Conservation (phyloP, 2,113 vertebrate genomes). For the Otis tarda region DNA sequence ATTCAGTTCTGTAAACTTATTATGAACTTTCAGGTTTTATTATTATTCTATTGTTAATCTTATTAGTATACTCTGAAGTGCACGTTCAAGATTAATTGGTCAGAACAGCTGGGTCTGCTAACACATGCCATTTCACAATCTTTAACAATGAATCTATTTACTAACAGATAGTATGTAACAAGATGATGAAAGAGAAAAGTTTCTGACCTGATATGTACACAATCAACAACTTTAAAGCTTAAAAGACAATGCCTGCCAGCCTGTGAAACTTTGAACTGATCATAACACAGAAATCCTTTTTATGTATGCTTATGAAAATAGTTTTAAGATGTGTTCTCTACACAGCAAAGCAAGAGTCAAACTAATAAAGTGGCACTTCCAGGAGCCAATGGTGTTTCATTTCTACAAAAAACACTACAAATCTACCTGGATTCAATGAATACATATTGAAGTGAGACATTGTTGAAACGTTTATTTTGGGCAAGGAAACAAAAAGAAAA, state of each 20-base stretch:
- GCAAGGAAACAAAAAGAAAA: too few species aligned
- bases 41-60: neutral
- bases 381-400: neutral
- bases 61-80: neutral
- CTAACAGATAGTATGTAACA: neutral
- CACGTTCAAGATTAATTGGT: neutral
- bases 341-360: neutral
- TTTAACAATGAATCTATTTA: neutral
- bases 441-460: neutral
- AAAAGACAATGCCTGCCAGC: neutral
- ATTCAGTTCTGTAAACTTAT: too few species aligned
- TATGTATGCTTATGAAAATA: neutral
- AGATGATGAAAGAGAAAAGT: neutral
- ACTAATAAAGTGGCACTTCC: neutral
- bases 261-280: neutral
- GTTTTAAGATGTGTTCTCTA: neutral
- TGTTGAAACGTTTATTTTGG: neutral
- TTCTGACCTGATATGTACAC: neutral
- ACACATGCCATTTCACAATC: neutral
- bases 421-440: neutral
- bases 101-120: neutral
- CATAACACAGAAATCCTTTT: neutral
- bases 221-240: neutral
- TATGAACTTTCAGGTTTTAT: neutral
- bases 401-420: neutral